A percentile compares a stretch with the other conserved stretches of the same genome.
These are phyloP conservation scores for Nemopilema nomurai DNA, from an alignment of 30 jellyfish, hydroid and myxozoan species.

Conservation along the genomic window DNA sequence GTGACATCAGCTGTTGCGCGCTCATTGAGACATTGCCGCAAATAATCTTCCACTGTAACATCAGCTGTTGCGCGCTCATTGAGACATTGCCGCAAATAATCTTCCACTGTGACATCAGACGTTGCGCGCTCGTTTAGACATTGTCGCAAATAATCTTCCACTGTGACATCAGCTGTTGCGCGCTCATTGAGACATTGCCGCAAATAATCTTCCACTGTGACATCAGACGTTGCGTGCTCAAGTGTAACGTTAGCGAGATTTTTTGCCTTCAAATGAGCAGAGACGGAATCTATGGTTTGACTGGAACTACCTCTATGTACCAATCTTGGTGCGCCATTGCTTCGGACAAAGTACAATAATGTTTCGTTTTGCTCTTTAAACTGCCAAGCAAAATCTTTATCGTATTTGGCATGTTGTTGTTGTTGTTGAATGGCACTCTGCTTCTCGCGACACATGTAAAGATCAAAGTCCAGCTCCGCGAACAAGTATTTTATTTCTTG, in stretches of 20 bases:
- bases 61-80: neutral
- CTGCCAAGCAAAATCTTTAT: neutral
- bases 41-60: slow-evolving; percentile 37
- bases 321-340: neutral
- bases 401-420: neutral
- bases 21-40: slow-evolving; percentile 6
- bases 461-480: slow-evolving; percentile 63
- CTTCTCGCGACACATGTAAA: slow-evolving; percentile 61
- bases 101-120: slow-evolving; percentile 18
- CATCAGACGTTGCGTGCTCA: neutral
- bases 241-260: too few relatives aligned
- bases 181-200: neutral
- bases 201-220: slow-evolving; percentile 31
- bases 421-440: neutral
- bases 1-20: neutral
- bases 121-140: neutral
- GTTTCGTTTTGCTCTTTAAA: slow-evolving; percentile 2
- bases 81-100: slow-evolving; percentile 4
- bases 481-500: slow-evolving; percentile 57
- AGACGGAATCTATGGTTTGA: too few relatives aligned
- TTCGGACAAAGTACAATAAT: slow-evolving; percentile 17
- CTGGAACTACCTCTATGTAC: neutral
- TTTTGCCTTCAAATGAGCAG: too few relatives aligned
- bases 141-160: slow-evolving; percentile 34
- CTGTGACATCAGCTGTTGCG: slow-evolving; percentile 17